Evolutionary conservation across 2,888 invertebrate genomes (phyloP).

Genomic region (Pimpla rufipes): DNA sequence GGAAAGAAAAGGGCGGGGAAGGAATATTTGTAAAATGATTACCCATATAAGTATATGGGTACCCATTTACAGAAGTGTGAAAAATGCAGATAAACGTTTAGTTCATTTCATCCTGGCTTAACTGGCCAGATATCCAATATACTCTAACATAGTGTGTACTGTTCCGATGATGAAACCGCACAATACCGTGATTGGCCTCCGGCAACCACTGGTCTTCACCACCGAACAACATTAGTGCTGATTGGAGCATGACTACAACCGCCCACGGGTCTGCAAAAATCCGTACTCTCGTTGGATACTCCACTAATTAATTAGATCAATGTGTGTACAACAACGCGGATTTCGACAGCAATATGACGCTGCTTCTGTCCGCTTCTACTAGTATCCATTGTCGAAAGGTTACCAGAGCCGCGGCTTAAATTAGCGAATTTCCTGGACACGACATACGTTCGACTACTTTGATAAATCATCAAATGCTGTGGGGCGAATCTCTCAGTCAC

Average conservation of each 20-base stretch:
- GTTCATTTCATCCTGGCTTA: background rate
- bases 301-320: slow-evolving; percentile 34
- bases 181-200: slow-evolving; percentile 27
- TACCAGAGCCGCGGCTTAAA: background rate
- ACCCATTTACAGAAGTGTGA: background rate
- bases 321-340: background rate
- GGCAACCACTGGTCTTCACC: slow-evolving; percentile 5
- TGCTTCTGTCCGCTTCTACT: background rate
- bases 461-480: slow-evolving; percentile 17
- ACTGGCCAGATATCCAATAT: slow-evolving; percentile 4
- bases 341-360: slow-evolving; percentile 5
- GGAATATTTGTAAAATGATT: background rate
- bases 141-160: background rate
- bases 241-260: slow-evolving; percentile 18
- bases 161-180: slow-evolving; percentile 13
- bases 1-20: background rate
- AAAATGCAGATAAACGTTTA: background rate
- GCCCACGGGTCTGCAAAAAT: slow-evolving; percentile 20
- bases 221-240: slow-evolving; percentile 19
- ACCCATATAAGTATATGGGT: too few species aligned
- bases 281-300: slow-evolving; percentile 8
- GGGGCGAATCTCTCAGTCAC: too few species aligned
- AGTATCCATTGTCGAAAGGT: background rate
- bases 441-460: background rate
- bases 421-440: slow-evolving; percentile 9